Evolutionary conservation across 2,113 vertebrate species (phyloP), one percentile per base, ranked within the genome.

Genomic region (Cavia aperea): DNA sequence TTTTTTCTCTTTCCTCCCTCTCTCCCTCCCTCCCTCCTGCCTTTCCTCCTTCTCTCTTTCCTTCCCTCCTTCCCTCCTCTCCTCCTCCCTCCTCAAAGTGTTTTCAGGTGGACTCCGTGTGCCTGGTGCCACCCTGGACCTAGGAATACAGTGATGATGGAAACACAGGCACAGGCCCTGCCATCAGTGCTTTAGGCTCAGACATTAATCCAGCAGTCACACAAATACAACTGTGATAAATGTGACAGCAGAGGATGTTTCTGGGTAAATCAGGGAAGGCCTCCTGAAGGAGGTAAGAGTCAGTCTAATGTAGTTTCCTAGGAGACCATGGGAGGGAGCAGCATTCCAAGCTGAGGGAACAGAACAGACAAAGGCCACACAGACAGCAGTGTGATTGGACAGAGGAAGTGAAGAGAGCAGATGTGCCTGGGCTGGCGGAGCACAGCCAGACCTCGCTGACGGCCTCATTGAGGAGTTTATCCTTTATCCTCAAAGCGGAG

Each of bases 31-130:
- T 19, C 8, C 1, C 23, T 19, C 33, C 15, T 36, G 4, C 15
- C 36, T 7, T 19, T 1, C 18, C 12, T 16, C 9, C 2, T 14
- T 16, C 5, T 7, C 8, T 15, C 33, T 1, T 14, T 5, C 15
- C 33, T 46, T 73, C 29, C n/a, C 3, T 49, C n/a, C 15, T 2
- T 54, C 39, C 24, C 1, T 58, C 72, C 43, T 46, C 2, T 21
- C 14, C 63, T 39, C 77, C 23, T 51, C 10, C 66, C 13, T 78
- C 77, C 62, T 81, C 29, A 39, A 43, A 33, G 78, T 68, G n/a
- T 77, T 81, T n/a, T 58, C 51, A 58, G 49, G 43, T 70, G 46
- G 10, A 12, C 65, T 21, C 87, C 46, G 1, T 23, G 7, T 56
- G 39, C 49, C 68, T 51, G 16, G 23, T 36, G 33, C 26, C 65